phyloP scores from a whole-genome alignment of 2,888 invertebrate genomes.

The Drosophila neotestacea region DNA sequence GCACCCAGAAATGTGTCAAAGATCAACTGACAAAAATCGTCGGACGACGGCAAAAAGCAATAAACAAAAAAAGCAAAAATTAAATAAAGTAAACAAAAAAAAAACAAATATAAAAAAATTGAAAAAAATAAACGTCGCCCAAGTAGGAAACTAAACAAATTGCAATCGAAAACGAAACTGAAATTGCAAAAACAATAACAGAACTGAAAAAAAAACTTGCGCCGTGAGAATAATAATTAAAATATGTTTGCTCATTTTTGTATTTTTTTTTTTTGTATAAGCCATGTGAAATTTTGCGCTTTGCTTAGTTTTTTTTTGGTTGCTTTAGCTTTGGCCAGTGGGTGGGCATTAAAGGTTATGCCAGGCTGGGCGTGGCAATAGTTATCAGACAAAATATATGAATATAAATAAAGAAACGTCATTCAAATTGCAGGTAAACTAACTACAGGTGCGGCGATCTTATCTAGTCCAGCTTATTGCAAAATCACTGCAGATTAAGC shows the following conservation, averaged over 20 bases:
- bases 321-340: conserved; percentile 44
- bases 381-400: conserved; percentile 29
- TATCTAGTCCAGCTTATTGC: conserved; percentile 50
- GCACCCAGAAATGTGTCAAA: conserved; percentile 82
- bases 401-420: conserved; percentile 33
- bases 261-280: conserved; percentile 25
- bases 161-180: conserved; percentile 73
- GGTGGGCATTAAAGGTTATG: conserved; percentile 60
- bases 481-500: conserved; percentile 43
- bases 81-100: conserved; percentile 17
- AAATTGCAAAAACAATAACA: conserved; percentile 37
- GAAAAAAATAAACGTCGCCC: conserved; percentile 18
- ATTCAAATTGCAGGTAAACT: conserved; percentile 42
- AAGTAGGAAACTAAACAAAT: conserved; percentile 52
- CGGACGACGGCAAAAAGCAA: conserved; percentile 60
- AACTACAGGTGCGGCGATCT: conserved; percentile 52
- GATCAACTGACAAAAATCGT: conserved; percentile 82
- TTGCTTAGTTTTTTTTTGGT: background rate
- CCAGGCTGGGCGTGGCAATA: conserved; percentile 42
- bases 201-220: conserved; percentile 29
- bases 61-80: conserved; percentile 50
- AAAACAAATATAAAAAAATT: conserved; percentile 10
- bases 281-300: conserved; percentile 52
- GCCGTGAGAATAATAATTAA: conserved; percentile 79
- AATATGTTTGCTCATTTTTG: conserved; percentile 27